phyloP scores from a whole-genome alignment of 1,140 invertebrate species.

The Drosophila micromelanica region DNA sequence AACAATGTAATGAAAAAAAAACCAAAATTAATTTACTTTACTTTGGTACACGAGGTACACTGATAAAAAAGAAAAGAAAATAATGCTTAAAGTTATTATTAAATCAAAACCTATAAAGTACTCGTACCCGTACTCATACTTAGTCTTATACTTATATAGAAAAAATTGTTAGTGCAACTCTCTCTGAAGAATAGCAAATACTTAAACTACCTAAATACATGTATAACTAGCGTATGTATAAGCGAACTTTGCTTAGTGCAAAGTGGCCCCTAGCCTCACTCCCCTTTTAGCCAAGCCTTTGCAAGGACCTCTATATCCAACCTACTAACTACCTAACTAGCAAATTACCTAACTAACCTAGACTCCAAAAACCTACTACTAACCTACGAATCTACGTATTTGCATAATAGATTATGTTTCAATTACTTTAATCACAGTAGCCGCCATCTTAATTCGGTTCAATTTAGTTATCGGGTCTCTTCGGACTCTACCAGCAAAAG shows the following conservation, averaged over 20 bases:
- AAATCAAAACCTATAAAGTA: constrained; percentile 76
- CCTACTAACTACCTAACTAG: constrained; percentile 24
- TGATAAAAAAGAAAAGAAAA: constrained; percentile 26
- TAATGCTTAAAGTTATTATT: constrained; percentile 73
- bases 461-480: constrained; percentile 2
- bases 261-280: constrained; percentile 3
- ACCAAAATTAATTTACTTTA: constrained; percentile 68
- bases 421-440: constrained; percentile 34
- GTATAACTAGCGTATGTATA: constrained; percentile 19
- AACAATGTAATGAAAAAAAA: constrained; percentile 19
- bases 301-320: constrained; percentile 25
- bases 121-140: constrained; percentile 50
- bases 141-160: constrained; percentile 38
- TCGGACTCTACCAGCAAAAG: constrained; percentile 14
- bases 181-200: constrained; percentile 29
- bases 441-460: constrained; percentile 22
- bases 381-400: constrained; percentile 23
- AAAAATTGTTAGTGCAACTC: constrained; percentile 52
- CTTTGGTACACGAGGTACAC: constrained; percentile 40
- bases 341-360: constrained; percentile 43
- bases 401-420: constrained; percentile 44
- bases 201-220: constrained; percentile 39
- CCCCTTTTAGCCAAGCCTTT: constrained; percentile 38
- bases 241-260: constrained; percentile 16
- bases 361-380: no score